These are phyloP conservation scores for Sthenelais limicola DNA, from an alignment of 2,888 invertebrate genomes.

Conservation along the genomic window DNA sequence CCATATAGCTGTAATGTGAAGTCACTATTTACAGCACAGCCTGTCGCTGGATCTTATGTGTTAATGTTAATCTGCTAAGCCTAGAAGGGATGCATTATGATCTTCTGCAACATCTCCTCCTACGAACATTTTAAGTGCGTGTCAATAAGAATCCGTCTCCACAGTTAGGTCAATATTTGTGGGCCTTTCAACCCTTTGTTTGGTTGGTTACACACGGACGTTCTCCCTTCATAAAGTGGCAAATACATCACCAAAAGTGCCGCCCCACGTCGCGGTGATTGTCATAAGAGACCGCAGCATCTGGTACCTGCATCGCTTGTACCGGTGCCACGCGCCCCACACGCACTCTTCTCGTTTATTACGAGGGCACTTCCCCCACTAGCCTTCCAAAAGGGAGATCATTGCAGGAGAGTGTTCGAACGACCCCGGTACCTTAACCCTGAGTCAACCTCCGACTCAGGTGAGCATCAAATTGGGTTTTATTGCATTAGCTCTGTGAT, in stretches of 20 bases:
- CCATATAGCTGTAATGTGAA: no score
- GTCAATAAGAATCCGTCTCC: no score
- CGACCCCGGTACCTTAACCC: not conserved
- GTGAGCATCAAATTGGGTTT: not conserved
- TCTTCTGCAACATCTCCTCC: no score
- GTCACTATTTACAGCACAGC: no score
- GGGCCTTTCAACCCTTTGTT: slow-evolving; percentile 11
- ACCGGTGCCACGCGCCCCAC: not conserved
- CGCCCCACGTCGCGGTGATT: not conserved
- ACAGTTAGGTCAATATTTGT: slow-evolving; percentile 11
- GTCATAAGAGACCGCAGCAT: not conserved
- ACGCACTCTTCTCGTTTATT: slow-evolving; percentile 14
- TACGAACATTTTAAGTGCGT: no score
- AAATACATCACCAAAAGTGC: not conserved
- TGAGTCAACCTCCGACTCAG: not conserved
- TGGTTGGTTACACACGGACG: slow-evolving; percentile 15
- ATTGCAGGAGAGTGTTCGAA: not conserved
- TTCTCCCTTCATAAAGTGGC: slow-evolving; percentile 14
- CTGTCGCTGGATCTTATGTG: no score
- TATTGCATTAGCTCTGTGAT: slow-evolving; percentile 1
- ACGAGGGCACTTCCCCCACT: not conserved
- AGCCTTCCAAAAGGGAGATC: not conserved
- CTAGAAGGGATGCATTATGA: no score
- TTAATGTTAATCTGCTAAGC: no score
- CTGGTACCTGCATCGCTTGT: slow-evolving; percentile 3